Evolutionary conservation across 1,140 invertebrate species (phyloP).

Genomic region (Colletes latitarsis): DNA sequence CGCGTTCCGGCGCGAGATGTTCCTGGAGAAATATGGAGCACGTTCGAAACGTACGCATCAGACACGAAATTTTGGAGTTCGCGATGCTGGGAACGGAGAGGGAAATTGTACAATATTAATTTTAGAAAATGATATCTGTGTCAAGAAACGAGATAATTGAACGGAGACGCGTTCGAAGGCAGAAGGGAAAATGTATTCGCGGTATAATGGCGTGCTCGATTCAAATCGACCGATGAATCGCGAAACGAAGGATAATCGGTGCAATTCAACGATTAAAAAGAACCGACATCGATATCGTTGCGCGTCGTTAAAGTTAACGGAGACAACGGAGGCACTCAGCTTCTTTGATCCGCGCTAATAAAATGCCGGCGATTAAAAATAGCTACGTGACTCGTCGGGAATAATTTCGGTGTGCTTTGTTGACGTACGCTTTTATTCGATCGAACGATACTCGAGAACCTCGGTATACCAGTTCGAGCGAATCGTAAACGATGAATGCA

Average conservation of each 20-base stretch:
- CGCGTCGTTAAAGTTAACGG: slow-evolving; percentile 22
- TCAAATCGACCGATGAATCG: slow-evolving; percentile 25
- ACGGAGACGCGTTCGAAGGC: background rate
- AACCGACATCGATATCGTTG: slow-evolving; percentile 10
- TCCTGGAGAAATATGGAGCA: no score
- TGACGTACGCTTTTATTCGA: background rate
- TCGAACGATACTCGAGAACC: background rate
- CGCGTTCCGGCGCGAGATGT: no score
- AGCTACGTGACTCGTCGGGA: background rate
- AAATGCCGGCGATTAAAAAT: slow-evolving; percentile 27
- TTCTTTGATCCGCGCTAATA: slow-evolving; percentile 35
- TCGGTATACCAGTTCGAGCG: no score
- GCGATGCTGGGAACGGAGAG: background rate
- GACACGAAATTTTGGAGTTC: background rate
- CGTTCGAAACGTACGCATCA: no score
- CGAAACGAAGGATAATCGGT: slow-evolving; percentile 10
- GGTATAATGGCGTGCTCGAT: slow-evolving; percentile 34
- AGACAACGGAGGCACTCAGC: background rate
- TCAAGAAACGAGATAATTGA: background rate
- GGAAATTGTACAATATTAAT: background rate
- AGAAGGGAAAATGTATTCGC: slow-evolving; percentile 7
- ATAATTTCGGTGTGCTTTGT: slow-evolving; percentile 10
- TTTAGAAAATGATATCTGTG: no score
- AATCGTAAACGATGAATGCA: background rate
- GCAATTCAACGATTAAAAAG: slow-evolving; percentile 20